These are phyloP conservation scores for Rachycentron canadum DNA, from an alignment of 2,797 vertebrate genomes.

Conservation along the genomic window DNA sequence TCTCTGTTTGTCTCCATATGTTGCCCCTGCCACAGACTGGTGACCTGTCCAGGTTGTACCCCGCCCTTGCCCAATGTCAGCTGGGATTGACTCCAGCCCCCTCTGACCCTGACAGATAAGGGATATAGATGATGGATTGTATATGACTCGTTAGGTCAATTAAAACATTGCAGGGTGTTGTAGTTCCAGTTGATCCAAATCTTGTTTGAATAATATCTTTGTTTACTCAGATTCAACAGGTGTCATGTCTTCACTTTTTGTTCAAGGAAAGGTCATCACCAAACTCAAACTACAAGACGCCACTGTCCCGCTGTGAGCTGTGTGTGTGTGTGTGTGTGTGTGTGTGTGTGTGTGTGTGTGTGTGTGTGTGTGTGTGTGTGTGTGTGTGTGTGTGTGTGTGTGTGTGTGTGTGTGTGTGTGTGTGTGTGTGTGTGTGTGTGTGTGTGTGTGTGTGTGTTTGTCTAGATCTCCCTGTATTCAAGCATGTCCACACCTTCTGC, in stretches of 20 bases:
- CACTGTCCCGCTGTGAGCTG: neutral
- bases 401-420: no score
- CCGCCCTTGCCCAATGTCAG: no score
- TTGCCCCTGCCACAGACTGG: no score
- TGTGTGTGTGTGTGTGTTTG: neutral
- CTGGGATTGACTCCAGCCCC: no score
- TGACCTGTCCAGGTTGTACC: no score
- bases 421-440: neutral
- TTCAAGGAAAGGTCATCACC: slow-evolving; percentile 5
- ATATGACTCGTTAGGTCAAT: neutral
- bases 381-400: no score
- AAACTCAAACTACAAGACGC: neutral
- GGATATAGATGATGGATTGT: no score
- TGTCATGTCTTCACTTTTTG: slow-evolving; percentile 8
- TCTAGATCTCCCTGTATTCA: slow-evolving; percentile 41
- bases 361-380: no score
- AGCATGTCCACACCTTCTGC: slow-evolving; percentile 37
- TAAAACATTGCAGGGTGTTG: neutral
- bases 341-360: no score
- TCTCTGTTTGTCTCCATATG: no score
- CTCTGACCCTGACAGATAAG: no score
- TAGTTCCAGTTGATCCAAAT: neutral
- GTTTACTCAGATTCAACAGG: neutral
- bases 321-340: no score
- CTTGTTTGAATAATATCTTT: neutral